phyloP scores from a whole-genome alignment of 2,888 invertebrate species.

The Cerastis leucographa region DNA sequence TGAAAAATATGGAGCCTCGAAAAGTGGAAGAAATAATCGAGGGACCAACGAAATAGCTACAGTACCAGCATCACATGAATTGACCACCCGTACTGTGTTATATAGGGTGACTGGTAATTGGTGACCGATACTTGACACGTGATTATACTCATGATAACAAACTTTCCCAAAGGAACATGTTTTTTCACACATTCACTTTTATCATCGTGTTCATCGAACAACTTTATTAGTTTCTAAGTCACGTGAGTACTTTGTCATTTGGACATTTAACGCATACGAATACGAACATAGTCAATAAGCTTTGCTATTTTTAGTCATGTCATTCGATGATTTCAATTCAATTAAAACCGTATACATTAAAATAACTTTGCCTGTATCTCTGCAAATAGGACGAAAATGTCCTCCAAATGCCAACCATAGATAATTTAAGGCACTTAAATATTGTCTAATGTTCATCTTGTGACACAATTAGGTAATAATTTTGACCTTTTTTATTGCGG shows the following conservation, averaged over 20 bases:
- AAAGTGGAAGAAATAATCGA: neutral
- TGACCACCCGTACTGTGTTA: neutral
- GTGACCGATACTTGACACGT: neutral
- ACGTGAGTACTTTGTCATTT: slow-evolving; percentile 10
- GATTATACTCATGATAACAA: no score
- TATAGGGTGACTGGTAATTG: neutral
- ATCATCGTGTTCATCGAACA: slow-evolving; percentile 14
- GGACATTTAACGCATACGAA: slow-evolving; percentile 5
- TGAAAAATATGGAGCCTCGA: neutral
- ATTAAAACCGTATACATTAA: slow-evolving; percentile 1
- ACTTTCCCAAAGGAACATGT: no score
- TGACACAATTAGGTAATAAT: slow-evolving; percentile 50
- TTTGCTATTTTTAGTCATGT: slow-evolving; percentile 18
- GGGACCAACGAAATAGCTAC: neutral
- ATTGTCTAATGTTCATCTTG: slow-evolving; percentile 45
- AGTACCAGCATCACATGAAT: neutral
- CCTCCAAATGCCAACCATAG: slow-evolving; percentile 48
- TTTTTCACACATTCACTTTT: no score
- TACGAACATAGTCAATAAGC: neutral
- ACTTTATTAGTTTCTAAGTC: slow-evolving; percentile 7
- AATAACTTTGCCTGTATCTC: slow-evolving; percentile 8
- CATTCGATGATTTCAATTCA: neutral
- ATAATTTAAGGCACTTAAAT: slow-evolving; percentile 45
- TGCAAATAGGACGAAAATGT: slow-evolving; percentile 27
- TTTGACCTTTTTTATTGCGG: slow-evolving; percentile 40